Percentiles rank a stretch among this genome's conserved stretches.
These are phyloP conservation scores for Pteria penguin DNA, from an alignment of 2,888 invertebrate genomes.

Conservation along the genomic window DNA sequence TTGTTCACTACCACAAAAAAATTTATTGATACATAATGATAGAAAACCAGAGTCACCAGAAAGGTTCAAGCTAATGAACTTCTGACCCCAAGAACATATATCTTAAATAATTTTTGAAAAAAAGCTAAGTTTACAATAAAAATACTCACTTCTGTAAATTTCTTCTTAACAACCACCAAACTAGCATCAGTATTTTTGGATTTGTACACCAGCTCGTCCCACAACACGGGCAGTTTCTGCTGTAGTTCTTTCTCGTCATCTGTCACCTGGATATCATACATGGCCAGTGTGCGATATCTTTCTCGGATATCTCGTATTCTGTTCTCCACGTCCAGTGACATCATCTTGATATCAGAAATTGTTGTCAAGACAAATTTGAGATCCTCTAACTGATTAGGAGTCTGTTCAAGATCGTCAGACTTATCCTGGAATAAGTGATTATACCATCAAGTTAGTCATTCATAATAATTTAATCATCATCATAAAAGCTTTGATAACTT, in stretches of 20 bases:
- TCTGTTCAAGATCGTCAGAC: constrained; percentile 86
- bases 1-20: no score
- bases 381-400: constrained; percentile 88
- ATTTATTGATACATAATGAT: no score
- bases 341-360: constrained; percentile 87
- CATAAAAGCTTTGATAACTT: no score
- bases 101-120: no score
- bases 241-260: constrained; percentile 75
- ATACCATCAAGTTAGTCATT: no score
- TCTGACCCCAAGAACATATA: no score
- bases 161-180: constrained; percentile 87
- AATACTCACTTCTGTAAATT: constrained; percentile 91
- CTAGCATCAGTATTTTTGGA: constrained; percentile 80
- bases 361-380: constrained; percentile 92
- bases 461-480: no score
- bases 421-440: constrained; percentile 81
- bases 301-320: constrained; percentile 88
- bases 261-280: constrained; percentile 84
- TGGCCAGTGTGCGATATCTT: constrained; percentile 87
- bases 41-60: no score
- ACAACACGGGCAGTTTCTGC: constrained; percentile 71
- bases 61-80: no score
- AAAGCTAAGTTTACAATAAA: no score
- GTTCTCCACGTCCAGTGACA: constrained; percentile 89
- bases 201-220: constrained; percentile 79